Percentiles rank a stretch among this genome's conserved stretches.
phyloP scores from a whole-genome alignment of 1,140 invertebrate species.

The Metaphire vulgaris region DNA sequence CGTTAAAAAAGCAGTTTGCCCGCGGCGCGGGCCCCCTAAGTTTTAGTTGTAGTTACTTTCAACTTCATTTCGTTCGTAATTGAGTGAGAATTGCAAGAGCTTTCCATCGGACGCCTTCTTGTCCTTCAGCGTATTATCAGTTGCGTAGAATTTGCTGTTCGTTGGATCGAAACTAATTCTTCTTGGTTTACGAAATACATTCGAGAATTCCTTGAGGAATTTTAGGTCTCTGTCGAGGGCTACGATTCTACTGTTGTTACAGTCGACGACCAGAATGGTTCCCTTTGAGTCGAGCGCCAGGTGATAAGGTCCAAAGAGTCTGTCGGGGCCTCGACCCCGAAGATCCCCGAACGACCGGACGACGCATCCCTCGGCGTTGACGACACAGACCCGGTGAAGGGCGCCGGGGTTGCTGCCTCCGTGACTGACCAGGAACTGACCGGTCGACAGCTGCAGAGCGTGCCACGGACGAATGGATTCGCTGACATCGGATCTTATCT shows the following conservation, averaged over 20 bases:
- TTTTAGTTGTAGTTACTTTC: no score
- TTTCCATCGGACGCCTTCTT: background rate
- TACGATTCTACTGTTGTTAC: background rate
- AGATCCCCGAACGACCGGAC: background rate
- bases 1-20: no score
- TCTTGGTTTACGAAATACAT: background rate
- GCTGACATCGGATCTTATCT: background rate
- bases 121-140: background rate
- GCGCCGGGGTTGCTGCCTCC: background rate
- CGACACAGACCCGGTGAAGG: background rate
- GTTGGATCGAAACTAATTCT: background rate
- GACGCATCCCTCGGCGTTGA: background rate
- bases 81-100: no score
- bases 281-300: background rate
- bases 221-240: background rate
- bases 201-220: background rate
- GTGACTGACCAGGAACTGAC: background rate
- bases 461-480: background rate
- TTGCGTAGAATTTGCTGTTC: background rate
- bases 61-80: no score
- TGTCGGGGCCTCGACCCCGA: background rate
- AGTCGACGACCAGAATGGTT: background rate
- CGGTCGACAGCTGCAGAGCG: background rate
- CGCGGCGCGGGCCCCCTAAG: no score
- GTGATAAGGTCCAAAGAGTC: background rate